Evolutionary conservation across 2,888 invertebrate genomes (phyloP), one percentile per base, ranked within the genome.

Genomic region (Eupithecia subfuscata): DNA sequence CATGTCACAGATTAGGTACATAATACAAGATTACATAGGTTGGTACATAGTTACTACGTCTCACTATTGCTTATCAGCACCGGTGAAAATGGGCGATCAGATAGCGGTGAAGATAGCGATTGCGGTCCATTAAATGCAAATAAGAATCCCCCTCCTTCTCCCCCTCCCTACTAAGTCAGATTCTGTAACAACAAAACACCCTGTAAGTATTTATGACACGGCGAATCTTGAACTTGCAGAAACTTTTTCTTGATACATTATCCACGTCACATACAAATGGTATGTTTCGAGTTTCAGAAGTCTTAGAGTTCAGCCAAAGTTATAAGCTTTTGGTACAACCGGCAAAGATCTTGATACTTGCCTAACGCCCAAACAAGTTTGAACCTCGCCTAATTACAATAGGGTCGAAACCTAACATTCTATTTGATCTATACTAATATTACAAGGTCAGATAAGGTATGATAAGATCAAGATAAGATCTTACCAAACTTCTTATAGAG

Each of bases 191-290:
- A 67, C 60, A 63, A 75, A 56, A 56, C 22, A 56, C 22, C 56
- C 22, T 60, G 60, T 63, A 68, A 34, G 37, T 56, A 56, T 74
- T 65, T 64, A 48, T 76, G 69, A 70, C 70, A 56, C 34, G n/a
- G 65, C 73, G 60, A 76, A 70, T 74, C 73, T 69, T 64, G 70
- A 78, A 79, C 68, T 74, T 37, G 22, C 9, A 12, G 60, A 48
- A 75, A 79, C 76, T 80, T 80, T 75, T 73, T 74, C 70, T 67
- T 69, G 70, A 76, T 78, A 81, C 79, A 78, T 79, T 72, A 80
- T 80, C 78, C 79, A 77, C 78, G 81, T 80, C 80, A 78, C 81
- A 76, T 56, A 77, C 81, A 81, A 79, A 80, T 70, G 73, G 69
- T 77, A 77, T 74, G 75, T 73, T 75, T 74, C 70, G 70, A 75